These are phyloP conservation scores for Drosophila phalerata DNA, from an alignment of 2,888 invertebrate genomes.

Conservation along the genomic window DNA sequence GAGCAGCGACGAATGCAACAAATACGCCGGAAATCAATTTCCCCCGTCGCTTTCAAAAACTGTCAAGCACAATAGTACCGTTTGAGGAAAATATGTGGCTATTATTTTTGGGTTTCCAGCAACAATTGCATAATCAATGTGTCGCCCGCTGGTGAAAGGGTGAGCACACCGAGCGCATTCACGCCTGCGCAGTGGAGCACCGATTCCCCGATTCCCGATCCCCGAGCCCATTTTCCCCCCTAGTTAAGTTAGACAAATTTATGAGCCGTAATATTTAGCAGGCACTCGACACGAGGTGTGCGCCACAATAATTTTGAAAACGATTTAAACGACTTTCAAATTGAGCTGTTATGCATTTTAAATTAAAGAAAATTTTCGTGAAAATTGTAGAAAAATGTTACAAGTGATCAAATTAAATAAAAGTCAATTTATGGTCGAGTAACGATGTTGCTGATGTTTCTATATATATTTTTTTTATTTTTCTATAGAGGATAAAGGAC, in stretches of 20 bases:
- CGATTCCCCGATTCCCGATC: neutral
- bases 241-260: slow-evolving; percentile 37
- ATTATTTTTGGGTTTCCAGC: slow-evolving; percentile 40
- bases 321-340: slow-evolving; percentile 46
- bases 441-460: slow-evolving; percentile 12
- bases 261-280: slow-evolving; percentile 45
- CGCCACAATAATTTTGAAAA: slow-evolving; percentile 8
- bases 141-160: slow-evolving; percentile 24
- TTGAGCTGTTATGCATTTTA: slow-evolving; percentile 65
- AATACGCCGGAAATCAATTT: slow-evolving; percentile 75
- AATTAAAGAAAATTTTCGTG: slow-evolving; percentile 49
- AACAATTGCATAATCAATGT: slow-evolving; percentile 59
- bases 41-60: slow-evolving; percentile 24
- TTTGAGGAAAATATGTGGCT: slow-evolving; percentile 60
- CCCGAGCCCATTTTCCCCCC: neutral
- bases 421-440: slow-evolving; percentile 52
- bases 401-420: slow-evolving; percentile 67
- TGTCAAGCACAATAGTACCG: slow-evolving; percentile 39
- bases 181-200: slow-evolving; percentile 67
- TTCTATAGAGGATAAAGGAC: slow-evolving; percentile 34
- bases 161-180: slow-evolving; percentile 39
- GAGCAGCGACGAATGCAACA: slow-evolving; percentile 39
- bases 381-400: slow-evolving; percentile 42
- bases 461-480: slow-evolving; percentile 8
- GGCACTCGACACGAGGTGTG: slow-evolving; percentile 28